Base-by-base conservation (phyloP, 1,140 invertebrate species). In the Sogatella furcifera region DNA sequence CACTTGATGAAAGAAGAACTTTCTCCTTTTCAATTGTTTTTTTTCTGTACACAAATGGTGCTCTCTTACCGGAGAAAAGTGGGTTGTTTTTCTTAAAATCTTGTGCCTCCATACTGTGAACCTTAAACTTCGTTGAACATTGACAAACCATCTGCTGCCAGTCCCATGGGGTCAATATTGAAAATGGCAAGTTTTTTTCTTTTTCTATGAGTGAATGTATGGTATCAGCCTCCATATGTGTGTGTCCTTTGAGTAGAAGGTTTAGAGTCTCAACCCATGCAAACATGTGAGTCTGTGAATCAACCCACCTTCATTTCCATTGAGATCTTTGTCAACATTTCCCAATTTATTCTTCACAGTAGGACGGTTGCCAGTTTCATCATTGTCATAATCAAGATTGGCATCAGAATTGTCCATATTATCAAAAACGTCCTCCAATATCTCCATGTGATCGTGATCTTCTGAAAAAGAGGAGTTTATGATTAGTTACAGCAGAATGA, bases 141-240 rank as follows among this genome's bases (percentile, higher is more conserved):
- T 58, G 57, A 58, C 42, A 21, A 31, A 58, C 57, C 57, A 58
- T 58, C 49, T 58, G 42, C 34, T 58, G 57, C 57, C 57, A 58
- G 43, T 58, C 57, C 57, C 55, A 58, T 13, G 57, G 42, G 19
- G 57, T 58, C 21, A 58, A 19, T 42, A 58, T 58, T 21, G 42
- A 24, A 19, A 49, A 24, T 31, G 15, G 5, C 5, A 58, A 38
- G 6, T 58, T 58, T 54, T 59, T 14, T 15, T 49, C 64, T 65
- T 22, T 54, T 60, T 65, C 62, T 8, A 62, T 56, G 0, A 38
- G 21, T 0, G 52, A 54, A 59, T 72, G 69, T 0, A 72, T 64
- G 41, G 62, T 64, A 59, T 73, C 72, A 46, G 52, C 57, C 58
- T 72, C 72, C 67, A 72, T 73, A 55, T 73, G 68, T 13, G 69